A percentile compares a stretch with the other conserved stretches of the same genome.
These are phyloP conservation scores for Piscicola geometra DNA, from an alignment of 2,888 invertebrate genomes.

Conservation along the genomic window DNA sequence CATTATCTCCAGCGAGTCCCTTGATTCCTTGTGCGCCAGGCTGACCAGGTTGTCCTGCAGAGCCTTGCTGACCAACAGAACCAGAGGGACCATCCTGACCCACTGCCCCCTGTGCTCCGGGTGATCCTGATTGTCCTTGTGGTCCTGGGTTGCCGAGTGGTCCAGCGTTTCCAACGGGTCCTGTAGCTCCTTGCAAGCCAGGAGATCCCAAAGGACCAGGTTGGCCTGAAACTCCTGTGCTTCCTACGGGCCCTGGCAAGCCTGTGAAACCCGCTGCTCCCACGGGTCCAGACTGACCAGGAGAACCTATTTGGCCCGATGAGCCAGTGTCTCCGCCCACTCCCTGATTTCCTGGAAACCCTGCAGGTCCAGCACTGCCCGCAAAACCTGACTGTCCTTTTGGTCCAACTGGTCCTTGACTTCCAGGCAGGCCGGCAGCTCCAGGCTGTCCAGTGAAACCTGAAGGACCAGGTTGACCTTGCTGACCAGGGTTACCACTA, in stretches of 20 bases:
- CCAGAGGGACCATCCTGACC: slow-evolving; percentile 11
- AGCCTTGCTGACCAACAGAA: neutral
- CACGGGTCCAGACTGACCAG: slow-evolving; percentile 5
- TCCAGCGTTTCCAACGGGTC: slow-evolving; percentile 3
- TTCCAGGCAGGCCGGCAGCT: slow-evolving; percentile 5
- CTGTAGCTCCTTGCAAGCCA: slow-evolving; percentile 14
- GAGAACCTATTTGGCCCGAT: neutral
- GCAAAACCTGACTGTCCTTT: slow-evolving; percentile 5
- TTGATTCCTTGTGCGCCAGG: neutral
- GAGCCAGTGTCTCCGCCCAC: neutral
- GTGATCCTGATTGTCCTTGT: neutral
- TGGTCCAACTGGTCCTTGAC: slow-evolving; percentile 4
- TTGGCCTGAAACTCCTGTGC: neutral
- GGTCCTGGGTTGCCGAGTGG: neutral
- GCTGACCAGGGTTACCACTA: slow-evolving; percentile 33
- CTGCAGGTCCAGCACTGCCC: slow-evolving; percentile 18
- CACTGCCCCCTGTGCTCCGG: slow-evolving; percentile 7
- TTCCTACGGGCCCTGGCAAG: neutral
- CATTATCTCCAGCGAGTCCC: slow-evolving; percentile 1
- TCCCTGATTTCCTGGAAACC: slow-evolving; percentile 2
- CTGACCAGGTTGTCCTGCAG: neutral
- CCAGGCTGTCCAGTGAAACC: slow-evolving; percentile 20
- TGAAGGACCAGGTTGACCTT: slow-evolving; percentile 18
- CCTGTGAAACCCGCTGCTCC: slow-evolving; percentile 13
- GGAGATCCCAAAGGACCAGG: slow-evolving; percentile 11